Evolutionary conservation across 1,140 invertebrate species (phyloP), one percentile per base, ranked within the genome.

Genomic region (Leptinotarsa defecta): DNA sequence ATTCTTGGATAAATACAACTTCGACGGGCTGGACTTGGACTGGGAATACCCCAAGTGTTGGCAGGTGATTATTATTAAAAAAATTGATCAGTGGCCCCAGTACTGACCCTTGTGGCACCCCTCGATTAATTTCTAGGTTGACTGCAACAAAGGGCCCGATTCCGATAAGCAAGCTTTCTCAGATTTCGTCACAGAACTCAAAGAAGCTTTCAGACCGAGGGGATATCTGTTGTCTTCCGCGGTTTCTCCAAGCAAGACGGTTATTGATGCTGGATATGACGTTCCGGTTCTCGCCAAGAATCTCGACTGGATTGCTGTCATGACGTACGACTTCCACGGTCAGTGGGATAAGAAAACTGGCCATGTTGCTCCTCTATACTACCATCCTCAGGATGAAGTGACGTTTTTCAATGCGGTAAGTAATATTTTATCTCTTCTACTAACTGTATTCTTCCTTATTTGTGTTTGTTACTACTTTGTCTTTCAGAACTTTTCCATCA

Each of bases 1-100:
- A 74, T 96, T 96, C 79, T 86, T 96, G 19, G 89, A 93, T 68
- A 93, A 95, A 83, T 91, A 95, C 79, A 90, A 90, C n/a, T 96
- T 96, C 80, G 94, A 96, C 84, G 94, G 95, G 11, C 86, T 97
- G 1, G 95, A 96, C 84, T 85, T 96, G 27, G 95, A 96, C 83
- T 97, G 95, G 95, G 95, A 96, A 83, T 97, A 96, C 86, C 95
- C 95, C 1, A 94, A 93, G 76, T 97, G 95, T 83, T 96, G 95
- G 94, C 94, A 96, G 87, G 93, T 94, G 80, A 43, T 43, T 63
- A 17, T 57, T 57, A 57, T 22, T 57, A 5, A 6, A 8, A n/a
- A n/a, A 11, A 3, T 43, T 6, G 0, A 43, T 11, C 34, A 11
- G 34, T 43, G 52, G 52, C 52, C 52, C n/a, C 1, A 19, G 15